Evolutionary conservation across 1,140 invertebrate species (phyloP).

Genomic region (Drosophila guanche): DNA sequence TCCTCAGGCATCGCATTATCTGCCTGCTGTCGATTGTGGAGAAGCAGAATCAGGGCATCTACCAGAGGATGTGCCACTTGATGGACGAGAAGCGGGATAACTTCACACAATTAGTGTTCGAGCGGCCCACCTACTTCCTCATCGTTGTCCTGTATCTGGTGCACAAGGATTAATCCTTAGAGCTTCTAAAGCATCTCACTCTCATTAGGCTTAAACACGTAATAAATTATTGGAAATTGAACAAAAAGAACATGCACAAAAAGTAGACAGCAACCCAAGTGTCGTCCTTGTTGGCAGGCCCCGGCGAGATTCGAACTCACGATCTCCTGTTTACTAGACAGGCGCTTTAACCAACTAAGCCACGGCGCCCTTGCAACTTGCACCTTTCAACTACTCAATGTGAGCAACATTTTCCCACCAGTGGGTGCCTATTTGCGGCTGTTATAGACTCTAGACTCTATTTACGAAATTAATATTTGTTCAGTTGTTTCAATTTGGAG

Average conservation of each 20-base stretch:
- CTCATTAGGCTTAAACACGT: constrained; percentile 14
- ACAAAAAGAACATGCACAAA: background rate
- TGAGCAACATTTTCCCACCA: background rate
- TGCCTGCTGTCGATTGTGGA: constrained; percentile 78
- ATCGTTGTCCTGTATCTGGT: constrained; percentile 78
- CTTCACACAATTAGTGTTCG: constrained; percentile 76
- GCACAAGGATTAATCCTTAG: constrained; percentile 62
- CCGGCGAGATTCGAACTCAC: constrained; percentile 86
- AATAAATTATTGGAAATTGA: constrained; percentile 6
- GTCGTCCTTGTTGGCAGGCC: constrained; percentile 69
- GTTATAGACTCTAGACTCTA: background rate
- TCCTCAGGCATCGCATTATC: constrained; percentile 73
- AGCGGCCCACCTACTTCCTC: constrained; percentile 79
- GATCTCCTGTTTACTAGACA: constrained; percentile 87
- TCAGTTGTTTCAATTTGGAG: constrained; percentile 36
- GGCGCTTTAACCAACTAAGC: constrained; percentile 87
- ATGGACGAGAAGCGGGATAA: constrained; percentile 81
- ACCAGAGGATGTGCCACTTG: constrained; percentile 74
- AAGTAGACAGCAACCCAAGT: background rate
- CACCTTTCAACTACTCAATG: constrained; percentile 20
- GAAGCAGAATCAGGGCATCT: constrained; percentile 79
- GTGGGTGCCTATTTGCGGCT: background rate
- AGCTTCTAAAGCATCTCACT: constrained; percentile 1
- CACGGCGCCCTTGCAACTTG: constrained; percentile 83
- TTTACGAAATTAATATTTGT: constrained; percentile 52